phyloP scores from a whole-genome alignment of 2,888 invertebrate species.

The Pseudococcus jackbeardsleyi region DNA sequence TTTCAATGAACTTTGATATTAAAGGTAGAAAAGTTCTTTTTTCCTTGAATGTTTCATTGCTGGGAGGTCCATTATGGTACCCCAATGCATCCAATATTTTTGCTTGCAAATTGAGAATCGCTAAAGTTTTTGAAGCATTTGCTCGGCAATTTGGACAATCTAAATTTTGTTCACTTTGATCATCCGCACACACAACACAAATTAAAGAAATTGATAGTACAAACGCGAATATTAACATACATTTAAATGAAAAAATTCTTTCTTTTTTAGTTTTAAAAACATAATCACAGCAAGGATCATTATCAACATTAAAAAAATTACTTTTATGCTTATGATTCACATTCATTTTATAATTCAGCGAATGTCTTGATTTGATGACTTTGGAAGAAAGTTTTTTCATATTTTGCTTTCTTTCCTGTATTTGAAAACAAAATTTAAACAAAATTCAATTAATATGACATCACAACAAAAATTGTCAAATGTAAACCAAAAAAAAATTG shows the following conservation, averaged over 20 bases:
- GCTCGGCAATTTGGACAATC: not conserved
- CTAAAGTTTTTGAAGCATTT: not conserved
- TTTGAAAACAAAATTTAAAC: constrained; percentile 14
- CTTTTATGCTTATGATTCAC: not conserved
- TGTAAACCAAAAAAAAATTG: not conserved
- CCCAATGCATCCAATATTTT: not conserved
- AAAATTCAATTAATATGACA: not conserved
- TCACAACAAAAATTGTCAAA: not conserved
- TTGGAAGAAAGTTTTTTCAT: not conserved
- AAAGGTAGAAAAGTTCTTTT: not conserved
- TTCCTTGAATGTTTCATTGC: not conserved
- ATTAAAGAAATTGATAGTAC: not conserved
- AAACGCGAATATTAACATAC: not conserved
- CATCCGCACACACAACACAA: not conserved
- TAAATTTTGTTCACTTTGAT: not conserved
- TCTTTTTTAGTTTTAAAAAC: not conserved
- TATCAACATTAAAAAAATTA: not conserved
- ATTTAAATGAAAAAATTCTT: not conserved
- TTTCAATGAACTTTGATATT: not conserved
- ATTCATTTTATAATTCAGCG: not conserved
- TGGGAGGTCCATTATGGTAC: not conserved
- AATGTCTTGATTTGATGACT: not conserved
- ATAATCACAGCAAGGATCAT: not conserved
- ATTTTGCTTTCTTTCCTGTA: constrained; percentile 23
- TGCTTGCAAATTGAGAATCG: not conserved